Evolutionary conservation across 2,113 vertebrate species (phyloP).

Genomic region (Tyrannus savana): DNA sequence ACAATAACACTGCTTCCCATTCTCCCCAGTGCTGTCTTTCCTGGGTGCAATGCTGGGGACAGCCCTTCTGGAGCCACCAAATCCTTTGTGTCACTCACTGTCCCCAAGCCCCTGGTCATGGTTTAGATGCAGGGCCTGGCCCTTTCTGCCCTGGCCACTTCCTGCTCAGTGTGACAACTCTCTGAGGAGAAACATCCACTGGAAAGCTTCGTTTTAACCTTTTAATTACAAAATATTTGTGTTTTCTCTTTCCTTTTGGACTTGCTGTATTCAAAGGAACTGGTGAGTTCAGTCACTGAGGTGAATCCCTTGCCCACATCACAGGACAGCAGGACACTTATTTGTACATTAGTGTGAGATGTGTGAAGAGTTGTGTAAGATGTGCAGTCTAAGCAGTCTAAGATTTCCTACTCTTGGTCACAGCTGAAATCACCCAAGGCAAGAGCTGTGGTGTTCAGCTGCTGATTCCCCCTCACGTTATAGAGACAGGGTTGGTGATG

Average conservation of each 20-base stretch:
- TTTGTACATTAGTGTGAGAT: background rate
- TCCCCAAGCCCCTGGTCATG: accelerated
- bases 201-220: background rate
- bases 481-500: background rate
- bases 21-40: background rate
- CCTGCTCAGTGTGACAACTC: background rate
- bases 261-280: background rate
- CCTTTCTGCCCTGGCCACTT: background rate
- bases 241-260: accelerated
- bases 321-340: background rate
- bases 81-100: background rate
- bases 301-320: background rate
- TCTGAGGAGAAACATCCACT: background rate
- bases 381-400: background rate
- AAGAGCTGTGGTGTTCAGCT: background rate
- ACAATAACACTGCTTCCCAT: background rate
- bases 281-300: background rate
- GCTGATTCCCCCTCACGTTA: background rate
- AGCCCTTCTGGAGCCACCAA: background rate
- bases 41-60: background rate
- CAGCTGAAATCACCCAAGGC: background rate
- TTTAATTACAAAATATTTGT: background rate
- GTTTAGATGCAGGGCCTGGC: background rate
- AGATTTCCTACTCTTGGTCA: background rate
- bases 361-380: background rate